Base-by-base conservation (phyloP, 2,113 vertebrate genomes). In the Lagenorhynchus albirostris region DNA sequence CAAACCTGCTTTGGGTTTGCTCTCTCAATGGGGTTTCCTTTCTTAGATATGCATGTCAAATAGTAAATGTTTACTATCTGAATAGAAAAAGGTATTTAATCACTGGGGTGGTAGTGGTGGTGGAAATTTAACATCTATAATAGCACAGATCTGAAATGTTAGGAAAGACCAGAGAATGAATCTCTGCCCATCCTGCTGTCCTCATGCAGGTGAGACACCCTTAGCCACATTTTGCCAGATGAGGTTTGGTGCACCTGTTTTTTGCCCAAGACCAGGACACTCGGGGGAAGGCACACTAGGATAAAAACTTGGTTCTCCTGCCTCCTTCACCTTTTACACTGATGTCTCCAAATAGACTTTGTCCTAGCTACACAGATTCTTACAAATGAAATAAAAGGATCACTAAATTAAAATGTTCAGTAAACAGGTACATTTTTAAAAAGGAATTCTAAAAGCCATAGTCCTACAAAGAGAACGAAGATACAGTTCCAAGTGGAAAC, bases 381-480 rank as follows among this genome's bases (percentile, higher is more conserved):
- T 31, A 77, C 4, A n/a, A 70, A 77, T 6, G 73, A 44, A 88
- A 73, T 2, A 31, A 63, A 50, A 76, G 23, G 63, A 33, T 8
- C 60, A 10, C 38, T 33, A 63, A 92, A 91, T 67, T 38, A 80
- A 85, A 18, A 67, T 33, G 13, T 29, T 65, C n/a, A 33, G 21
- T 33, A 50, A 83, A 80, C 33, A 91, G 25, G 15, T 41, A 23
- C 6, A 15, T 65, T 84, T 85, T 84, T 0, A 38, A 68, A 92
- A 94, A 76, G 62, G 11, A 79, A 87, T 63, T 70, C 70, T 63
- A 73, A 84, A 92, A 26, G 36, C 58, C 71, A 68, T 15, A 18
- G 47, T 91, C 25, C n/a, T 36, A 36, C 50, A 81, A 83, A 94
- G 71, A 76, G 60, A 92, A 74, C 25, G 29, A 65, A 65, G 55